phyloP scores from a whole-genome alignment of 2,797 vertebrate genomes.

The Morus bassanus region DNA sequence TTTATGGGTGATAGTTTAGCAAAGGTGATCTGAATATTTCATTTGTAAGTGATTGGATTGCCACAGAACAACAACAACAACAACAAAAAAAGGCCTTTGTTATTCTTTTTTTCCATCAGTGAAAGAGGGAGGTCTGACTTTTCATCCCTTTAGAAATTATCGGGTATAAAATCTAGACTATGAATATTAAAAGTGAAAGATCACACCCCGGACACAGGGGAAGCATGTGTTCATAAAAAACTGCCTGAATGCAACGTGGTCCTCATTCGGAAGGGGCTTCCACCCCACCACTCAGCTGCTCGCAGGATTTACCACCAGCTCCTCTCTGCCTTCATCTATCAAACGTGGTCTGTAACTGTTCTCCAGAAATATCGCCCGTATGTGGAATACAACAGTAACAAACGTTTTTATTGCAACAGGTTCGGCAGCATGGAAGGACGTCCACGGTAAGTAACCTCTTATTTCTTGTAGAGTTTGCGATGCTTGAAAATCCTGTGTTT shows the following conservation, averaged over 20 bases:
- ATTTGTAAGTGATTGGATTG: not conserved
- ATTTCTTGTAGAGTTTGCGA: constrained; percentile 10
- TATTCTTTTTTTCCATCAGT: not conserved
- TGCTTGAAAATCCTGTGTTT: not conserved
- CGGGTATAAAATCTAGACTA: not conserved
- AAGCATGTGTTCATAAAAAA: not conserved
- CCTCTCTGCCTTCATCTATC: constrained; percentile 30
- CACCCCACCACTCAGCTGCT: not conserved
- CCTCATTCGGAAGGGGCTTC: constrained; percentile 29
- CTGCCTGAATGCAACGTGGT: not conserved
- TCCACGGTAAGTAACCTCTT: constrained; percentile 72
- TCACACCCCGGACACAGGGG: not conserved
- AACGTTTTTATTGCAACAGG: constrained; percentile 78
- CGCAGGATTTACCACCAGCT: constrained; percentile 19
- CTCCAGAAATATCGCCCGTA: constrained; percentile 23
- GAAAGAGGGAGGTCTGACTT: not conserved
- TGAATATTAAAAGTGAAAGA: constrained; percentile 19
- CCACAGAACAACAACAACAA: not conserved
- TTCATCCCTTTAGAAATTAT: not conserved
- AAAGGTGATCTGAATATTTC: constrained; percentile 25
- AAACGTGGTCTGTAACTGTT: constrained; percentile 7
- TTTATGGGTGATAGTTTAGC: not conserved
- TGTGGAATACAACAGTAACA: constrained; percentile 62
- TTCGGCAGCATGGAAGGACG: constrained; percentile 62
- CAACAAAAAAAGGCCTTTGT: constrained; percentile 28